Conservation (phyloP, 2,113 vertebrate genomes). For the Cochlearius cochlearius region DNA sequence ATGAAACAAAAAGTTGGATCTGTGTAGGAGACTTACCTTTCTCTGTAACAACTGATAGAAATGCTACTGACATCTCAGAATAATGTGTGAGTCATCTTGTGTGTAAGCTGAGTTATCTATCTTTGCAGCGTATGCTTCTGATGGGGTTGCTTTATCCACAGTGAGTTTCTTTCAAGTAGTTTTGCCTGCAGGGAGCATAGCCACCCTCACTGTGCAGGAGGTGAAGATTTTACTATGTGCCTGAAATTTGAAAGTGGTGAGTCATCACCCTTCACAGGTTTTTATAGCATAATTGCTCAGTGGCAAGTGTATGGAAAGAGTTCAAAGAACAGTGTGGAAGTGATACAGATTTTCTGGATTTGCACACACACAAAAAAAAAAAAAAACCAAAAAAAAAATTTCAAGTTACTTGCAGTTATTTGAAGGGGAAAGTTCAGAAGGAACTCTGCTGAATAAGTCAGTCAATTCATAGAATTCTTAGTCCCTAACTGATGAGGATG, state of each 20-base stretch:
- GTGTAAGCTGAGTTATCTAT: background rate
- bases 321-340: background rate
- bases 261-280: background rate
- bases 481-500: background rate
- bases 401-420: background rate
- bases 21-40: background rate
- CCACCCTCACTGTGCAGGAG: background rate
- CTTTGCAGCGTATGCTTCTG: background rate
- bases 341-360: background rate
- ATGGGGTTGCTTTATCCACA: background rate
- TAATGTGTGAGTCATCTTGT: background rate
- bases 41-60: background rate
- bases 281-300: background rate
- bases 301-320: background rate
- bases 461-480: background rate
- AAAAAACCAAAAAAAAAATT: background rate
- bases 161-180: background rate
- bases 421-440: background rate
- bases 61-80: background rate
- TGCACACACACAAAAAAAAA: background rate
- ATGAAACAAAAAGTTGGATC: background rate
- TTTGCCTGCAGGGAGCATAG: constrained; percentile 20
- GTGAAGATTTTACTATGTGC: constrained; percentile 27
- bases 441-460: background rate
- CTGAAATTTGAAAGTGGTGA: constrained; percentile 23